Base-by-base conservation (phyloP, 2,797 vertebrate species). In the Coregonus ussuriensis region DNA sequence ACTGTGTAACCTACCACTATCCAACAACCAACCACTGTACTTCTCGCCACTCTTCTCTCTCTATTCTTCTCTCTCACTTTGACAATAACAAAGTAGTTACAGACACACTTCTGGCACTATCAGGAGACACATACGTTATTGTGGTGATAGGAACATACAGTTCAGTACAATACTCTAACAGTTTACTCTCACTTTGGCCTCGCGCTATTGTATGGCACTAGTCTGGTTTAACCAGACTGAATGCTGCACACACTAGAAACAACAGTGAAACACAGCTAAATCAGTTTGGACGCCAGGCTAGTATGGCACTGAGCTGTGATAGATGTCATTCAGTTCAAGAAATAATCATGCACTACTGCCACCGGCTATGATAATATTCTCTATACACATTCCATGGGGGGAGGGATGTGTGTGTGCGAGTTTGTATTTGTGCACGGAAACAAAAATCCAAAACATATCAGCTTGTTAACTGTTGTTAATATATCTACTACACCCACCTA, bases 341-440 rank as follows among this genome's bases (percentile, higher is more conserved):
- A 80, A 75, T 78, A 70, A 70, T 79, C 72, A 54, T 77, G 74
- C 83, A 73, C 83, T 81, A 86, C 81, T 85, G 73, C 80, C 76
- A 71, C 41, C 59, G 56, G 73, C 74, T 70, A 59, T 29, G 56
- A 54, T 25, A 66, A 66, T 68, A 53, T 47, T 78, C 35, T 72
- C 65, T 83, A 79, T 88, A 85, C 87, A 92, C 88, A 87, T 90
- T 91, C 82, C 84, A 83, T 71, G 76, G 71, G 82, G 79, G 80
- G 84, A 74, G 77, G 70, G 81, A 62, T 37, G 70, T 71, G 51
- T 78, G 53, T 69, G 71, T 66, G 33, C 75, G 76, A 81, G 70
- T 83, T 62, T 51, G 71, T 65, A 69, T 75, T 59, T 71, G 67
- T 83, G 79, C 72, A 74, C 77, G 78, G 41, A 79, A 68, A 29